phyloP scores from a whole-genome alignment of 1,140 invertebrate species.

The Leguminivora glycinivorella region DNA sequence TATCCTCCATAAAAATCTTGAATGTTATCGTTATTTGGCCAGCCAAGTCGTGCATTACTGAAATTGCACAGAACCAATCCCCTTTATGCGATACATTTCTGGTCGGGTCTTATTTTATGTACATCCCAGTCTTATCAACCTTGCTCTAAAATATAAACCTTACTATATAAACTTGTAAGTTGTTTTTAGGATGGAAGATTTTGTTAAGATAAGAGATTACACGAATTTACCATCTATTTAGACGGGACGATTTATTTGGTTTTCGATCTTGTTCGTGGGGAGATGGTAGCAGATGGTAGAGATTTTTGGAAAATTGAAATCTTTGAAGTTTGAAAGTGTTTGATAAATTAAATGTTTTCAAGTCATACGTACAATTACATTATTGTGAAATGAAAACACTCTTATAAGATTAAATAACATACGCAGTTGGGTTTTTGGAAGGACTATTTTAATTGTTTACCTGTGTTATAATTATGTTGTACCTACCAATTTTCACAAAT shows the following conservation, averaged over 20 bases:
- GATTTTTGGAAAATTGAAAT: slow-evolving; percentile 3
- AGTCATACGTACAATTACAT: slow-evolving; percentile 25
- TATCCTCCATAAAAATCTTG: slow-evolving; percentile 53
- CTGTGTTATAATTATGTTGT: no score
- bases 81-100: slow-evolving; percentile 56
- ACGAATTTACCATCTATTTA: slow-evolving; percentile 20
- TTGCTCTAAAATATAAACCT: not conserved
- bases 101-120: not conserved
- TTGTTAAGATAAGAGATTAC: not conserved
- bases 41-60: slow-evolving; percentile 66
- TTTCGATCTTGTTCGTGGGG: slow-evolving; percentile 40
- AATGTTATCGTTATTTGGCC: slow-evolving; percentile 42
- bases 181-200: not conserved
- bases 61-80: slow-evolving; percentile 68
- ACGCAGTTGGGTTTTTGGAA: no score
- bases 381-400: no score
- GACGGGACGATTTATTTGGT: slow-evolving; percentile 53
- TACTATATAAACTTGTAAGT: not conserved
- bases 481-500: no score
- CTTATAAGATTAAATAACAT: no score
- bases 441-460: no score
- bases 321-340: not conserved
- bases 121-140: not conserved
- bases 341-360: not conserved
- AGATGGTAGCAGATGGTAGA: slow-evolving; percentile 24